Evolutionary conservation across 2,888 invertebrate species (phyloP).

Genomic region (Pardosa pseudoannulata): DNA sequence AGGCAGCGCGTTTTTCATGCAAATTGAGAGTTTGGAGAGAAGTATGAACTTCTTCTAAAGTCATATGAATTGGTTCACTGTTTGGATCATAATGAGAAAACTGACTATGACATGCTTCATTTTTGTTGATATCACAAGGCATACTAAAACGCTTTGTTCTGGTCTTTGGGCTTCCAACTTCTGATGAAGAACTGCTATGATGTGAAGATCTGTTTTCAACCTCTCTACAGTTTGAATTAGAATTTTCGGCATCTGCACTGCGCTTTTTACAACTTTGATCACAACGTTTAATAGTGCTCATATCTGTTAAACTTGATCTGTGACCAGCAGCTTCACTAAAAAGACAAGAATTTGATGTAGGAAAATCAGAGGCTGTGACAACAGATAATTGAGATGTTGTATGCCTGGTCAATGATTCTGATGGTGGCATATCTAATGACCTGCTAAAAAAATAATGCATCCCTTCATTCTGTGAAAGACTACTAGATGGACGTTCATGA

Average conservation of each 20-base stretch:
- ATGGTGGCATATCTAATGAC: constrained; percentile 72
- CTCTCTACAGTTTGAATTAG: constrained; percentile 24
- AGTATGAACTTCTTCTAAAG: constrained; percentile 79
- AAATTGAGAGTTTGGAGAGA: constrained; percentile 71
- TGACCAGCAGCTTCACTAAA: constrained; percentile 58
- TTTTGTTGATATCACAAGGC: constrained; percentile 69
- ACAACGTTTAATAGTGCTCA: constrained; percentile 44
- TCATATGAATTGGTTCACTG: constrained; percentile 88
- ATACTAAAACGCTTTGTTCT: constrained; percentile 66
- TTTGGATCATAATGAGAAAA: constrained; percentile 77
- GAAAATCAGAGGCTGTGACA: constrained; percentile 61
- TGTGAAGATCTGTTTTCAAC: constrained; percentile 43
- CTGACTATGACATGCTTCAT: constrained; percentile 54
- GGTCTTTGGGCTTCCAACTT: constrained; percentile 52
- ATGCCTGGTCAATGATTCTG: constrained; percentile 51
- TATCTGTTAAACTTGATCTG: constrained; percentile 52
- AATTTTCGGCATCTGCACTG: constrained; percentile 21
- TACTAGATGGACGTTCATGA: constrained; percentile 72
- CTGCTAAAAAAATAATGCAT: constrained; percentile 73
- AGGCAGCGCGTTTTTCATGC: constrained; percentile 44
- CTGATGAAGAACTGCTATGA: constrained; percentile 33
- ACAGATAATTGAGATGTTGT: constrained; percentile 58
- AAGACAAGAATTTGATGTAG: constrained; percentile 63
- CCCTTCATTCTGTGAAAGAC: constrained; percentile 72
- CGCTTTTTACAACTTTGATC: constrained; percentile 28